A percentile compares a stretch with the other conserved stretches of the same genome.
Evolutionary conservation across 2,113 vertebrate species (phyloP).

Genomic region (Zingel zingel): DNA sequence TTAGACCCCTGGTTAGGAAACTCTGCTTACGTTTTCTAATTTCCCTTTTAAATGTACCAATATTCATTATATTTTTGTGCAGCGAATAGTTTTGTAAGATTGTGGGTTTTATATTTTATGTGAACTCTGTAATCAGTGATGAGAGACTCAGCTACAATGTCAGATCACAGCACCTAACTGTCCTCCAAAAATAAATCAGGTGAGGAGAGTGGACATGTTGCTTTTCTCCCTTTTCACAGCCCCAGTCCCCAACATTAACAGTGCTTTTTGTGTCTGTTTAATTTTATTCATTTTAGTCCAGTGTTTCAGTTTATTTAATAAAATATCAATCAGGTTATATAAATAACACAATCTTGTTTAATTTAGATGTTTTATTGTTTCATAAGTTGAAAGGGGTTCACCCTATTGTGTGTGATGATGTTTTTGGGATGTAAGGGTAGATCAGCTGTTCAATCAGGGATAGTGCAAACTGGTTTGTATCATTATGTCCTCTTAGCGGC

Average conservation of each 20-base stretch:
- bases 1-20: no score
- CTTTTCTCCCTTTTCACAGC: background rate
- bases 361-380: background rate
- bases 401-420: background rate
- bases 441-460: constrained; percentile 1
- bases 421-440: background rate
- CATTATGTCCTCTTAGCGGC: background rate
- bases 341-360: background rate
- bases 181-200: background rate
- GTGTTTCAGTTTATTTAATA: background rate
- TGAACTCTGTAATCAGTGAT: background rate
- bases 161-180: background rate
- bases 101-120: no score
- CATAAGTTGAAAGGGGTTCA: background rate
- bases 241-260: background rate
- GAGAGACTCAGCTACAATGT: background rate
- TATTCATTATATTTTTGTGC: no score
- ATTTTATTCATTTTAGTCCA: background rate
- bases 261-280: background rate
- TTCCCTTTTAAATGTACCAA: no score
- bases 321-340: background rate
- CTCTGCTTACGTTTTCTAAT: no score
- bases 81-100: no score
- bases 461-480: background rate
- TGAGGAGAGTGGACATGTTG: background rate